phyloP scores from a whole-genome alignment of 2,113 vertebrate species.

The Centropus unirufus region DNA sequence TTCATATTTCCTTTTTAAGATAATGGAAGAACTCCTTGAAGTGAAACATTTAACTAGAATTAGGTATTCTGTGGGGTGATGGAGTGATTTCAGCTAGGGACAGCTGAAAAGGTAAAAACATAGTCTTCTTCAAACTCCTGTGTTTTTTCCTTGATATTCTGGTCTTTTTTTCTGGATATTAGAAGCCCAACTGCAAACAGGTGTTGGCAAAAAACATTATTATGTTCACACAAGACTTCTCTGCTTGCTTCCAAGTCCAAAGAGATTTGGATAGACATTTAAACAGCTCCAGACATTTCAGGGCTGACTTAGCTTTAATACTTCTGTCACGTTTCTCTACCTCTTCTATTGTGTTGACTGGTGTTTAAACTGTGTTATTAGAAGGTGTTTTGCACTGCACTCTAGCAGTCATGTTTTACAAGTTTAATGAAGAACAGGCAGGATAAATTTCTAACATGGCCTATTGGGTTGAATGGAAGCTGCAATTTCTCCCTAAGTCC shows the following conservation, averaged over 20 bases:
- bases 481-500: not conserved
- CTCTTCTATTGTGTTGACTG: not conserved
- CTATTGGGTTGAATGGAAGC: not conserved
- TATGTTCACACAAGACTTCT: not conserved
- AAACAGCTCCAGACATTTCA: conserved; percentile 30
- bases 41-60: not conserved
- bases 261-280: not conserved
- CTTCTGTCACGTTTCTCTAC: not conserved
- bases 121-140: not conserved
- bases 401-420: conserved; percentile 12
- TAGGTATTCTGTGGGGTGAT: not conserved
- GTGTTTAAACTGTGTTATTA: conserved; percentile 37
- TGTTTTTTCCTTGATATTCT: not conserved
- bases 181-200: not conserved
- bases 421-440: conserved; percentile 32
- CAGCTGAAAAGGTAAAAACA: not conserved
- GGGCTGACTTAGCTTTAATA: conserved; percentile 14
- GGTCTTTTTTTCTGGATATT: not conserved
- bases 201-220: not conserved
- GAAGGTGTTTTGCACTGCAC: not conserved
- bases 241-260: not conserved
- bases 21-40: conserved; percentile 13
- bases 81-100: not conserved
- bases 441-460: not conserved
- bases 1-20: conserved; percentile 34